These are phyloP conservation scores for Baryphthengus martii DNA, from an alignment of 2,113 vertebrate species.

Conservation along the genomic window DNA sequence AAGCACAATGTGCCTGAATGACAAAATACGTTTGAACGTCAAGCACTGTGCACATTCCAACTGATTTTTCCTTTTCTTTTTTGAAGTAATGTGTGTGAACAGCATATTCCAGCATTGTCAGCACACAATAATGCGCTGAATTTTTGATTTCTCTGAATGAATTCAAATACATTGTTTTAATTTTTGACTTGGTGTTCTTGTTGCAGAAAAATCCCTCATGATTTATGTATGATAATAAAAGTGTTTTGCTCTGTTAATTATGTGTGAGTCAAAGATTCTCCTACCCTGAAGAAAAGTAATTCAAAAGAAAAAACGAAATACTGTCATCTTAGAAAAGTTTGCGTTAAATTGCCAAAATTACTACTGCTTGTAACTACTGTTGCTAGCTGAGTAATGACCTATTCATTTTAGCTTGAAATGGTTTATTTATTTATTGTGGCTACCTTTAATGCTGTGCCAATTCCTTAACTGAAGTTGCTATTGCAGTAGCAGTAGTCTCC, in stretches of 20 bases:
- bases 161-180: background rate
- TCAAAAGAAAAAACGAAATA: background rate
- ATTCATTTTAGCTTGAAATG: background rate
- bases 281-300: background rate
- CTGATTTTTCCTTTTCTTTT: background rate
- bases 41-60: background rate
- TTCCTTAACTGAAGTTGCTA: background rate
- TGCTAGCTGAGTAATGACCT: background rate
- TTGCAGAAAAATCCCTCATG: background rate
- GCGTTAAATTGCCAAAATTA: background rate
- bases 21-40: background rate
- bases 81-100: background rate
- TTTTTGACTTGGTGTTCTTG: background rate
- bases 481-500: background rate
- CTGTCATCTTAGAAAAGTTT: background rate
- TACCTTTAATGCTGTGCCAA: background rate
- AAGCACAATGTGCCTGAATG: background rate
- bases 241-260: background rate
- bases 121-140: background rate
- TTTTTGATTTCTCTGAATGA: background rate
- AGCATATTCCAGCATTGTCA: background rate
- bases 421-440: background rate
- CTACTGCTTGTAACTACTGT: background rate
- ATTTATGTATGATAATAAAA: constrained; percentile 26
- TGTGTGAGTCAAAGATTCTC: background rate